Conservation (phyloP, 2,888 invertebrate genomes). For the Argynnis bischoffii region DNA sequence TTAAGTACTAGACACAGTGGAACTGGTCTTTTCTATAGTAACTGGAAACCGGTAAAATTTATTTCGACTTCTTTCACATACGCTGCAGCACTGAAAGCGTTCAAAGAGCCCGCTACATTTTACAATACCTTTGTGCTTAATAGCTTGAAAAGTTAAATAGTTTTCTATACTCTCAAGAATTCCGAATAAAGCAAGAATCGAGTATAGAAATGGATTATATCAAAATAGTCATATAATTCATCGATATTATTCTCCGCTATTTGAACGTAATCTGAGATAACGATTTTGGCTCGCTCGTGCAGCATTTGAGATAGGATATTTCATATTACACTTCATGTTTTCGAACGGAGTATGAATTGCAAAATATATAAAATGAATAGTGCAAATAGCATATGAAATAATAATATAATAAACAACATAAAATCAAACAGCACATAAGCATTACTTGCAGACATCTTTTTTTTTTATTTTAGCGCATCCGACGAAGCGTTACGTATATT, state of each 20-base stretch:
- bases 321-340: conserved; percentile 1
- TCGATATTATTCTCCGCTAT: conserved; percentile 23
- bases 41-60: conserved; percentile 31
- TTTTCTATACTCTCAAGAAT: conserved; percentile 21
- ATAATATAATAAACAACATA: too few relatives aligned
- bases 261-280: conserved; percentile 26
- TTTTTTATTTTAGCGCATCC: too few relatives aligned
- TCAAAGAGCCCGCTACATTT: conserved; percentile 31
- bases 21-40: conserved; percentile 20
- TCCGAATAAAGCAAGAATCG: conserved; percentile 16
- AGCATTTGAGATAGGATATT: conserved; percentile 4
- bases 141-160: conserved; percentile 39
- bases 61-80: conserved; percentile 34
- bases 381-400: not conserved
- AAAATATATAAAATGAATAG: not conserved
- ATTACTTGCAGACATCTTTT: too few relatives aligned
- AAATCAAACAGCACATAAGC: too few relatives aligned
- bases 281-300: conserved; percentile 13
- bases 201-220: conserved; percentile 12
- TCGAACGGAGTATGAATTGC: not conserved
- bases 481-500: too few relatives aligned
- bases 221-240: conserved; percentile 24
- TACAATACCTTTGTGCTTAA: conserved; percentile 35
- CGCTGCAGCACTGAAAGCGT: conserved; percentile 32
- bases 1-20: conserved; percentile 30